Base-by-base conservation (phyloP, 92 coral and sea anemone genomes). In the Desmophyllum pertusum region DNA sequence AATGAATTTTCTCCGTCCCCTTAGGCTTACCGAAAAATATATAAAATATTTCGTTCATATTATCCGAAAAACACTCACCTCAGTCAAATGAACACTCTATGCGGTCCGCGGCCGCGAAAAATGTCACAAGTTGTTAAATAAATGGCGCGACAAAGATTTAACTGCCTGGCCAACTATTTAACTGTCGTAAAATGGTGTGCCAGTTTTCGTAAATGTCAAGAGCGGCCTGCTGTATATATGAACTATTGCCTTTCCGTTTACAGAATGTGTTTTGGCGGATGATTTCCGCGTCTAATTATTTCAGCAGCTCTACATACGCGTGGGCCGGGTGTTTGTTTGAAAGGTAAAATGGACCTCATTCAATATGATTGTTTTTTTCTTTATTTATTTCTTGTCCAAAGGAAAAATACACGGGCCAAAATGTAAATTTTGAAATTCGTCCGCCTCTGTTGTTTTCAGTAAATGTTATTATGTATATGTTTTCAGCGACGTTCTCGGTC, bases 341-440 rank as follows among this genome's bases (percentile, higher is more conserved):
- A n/a, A 35, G 69, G 23, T 3, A 53, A 76, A 76, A 48, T 11
- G 33, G 25, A 38, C 73, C n/a, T 39, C 81, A 21, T 76, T 37
- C n/a, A n/a, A n/a, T 15, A 27, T 10, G 42, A 48, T 31, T 48
- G 18, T 25, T 23, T 19, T 48, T 3, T 69, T n/a, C 10, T 50
- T 50, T 48, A 33, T 25, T 23, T 19, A 30, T 3, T 69, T n/a
- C 10, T 50, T 50, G 29, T 10, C 36, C 8, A 5, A n/a, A 46
- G 10, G 65, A 43, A 75, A 33, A 30, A 9, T 11, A 15, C 4
- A 35, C 11, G 19, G 30, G 8, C 37, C 69, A 31, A 76, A 76
- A 76, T 76, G 81, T 69, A 76, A 76, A 76, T 76, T 76, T 76
- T n/a, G n/a, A 4, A 25, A 55, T 37, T 23, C 36, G 50, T 29